Evolutionary conservation across 2,888 invertebrate species (phyloP), one percentile per base, ranked within the genome.

Genomic region (Teleiodes luculella): DNA sequence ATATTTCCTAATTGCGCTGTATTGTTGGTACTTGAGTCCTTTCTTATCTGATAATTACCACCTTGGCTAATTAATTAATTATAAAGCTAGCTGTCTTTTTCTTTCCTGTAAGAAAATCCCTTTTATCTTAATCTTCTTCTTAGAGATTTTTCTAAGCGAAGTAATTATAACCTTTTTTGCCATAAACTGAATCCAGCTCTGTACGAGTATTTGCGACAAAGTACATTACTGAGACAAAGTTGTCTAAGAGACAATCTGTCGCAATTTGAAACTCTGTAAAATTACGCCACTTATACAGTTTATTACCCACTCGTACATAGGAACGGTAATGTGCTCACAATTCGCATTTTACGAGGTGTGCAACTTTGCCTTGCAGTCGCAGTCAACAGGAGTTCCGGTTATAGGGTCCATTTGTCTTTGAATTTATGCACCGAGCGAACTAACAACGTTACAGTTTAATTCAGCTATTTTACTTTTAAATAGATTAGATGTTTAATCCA

Each of bases 271-370:
- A 70, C 66, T 55, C 28, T 24, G 46, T 62, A 53, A 56, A 67
- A 72, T 70, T 65, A 68, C 64, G 56, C 63, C 62, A 64, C 66
- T 68, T 66, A 62, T 16, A 53, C 49, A 52, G 62, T 72, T 68
- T 66, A 70, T 65, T 60, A 62, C 61, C 46, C 65, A 65, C 63
- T 67, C 70, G 56, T 60, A 60, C 60, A 57, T 61, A 36, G 36
- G 16, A 47, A 28, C 24, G 18, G 46, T 37, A 53, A 53, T 47
- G 37, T 28, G 53, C 37, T 24, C 20, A 24, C 35, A 52, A 52
- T 35, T 51, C 30, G 1, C 28, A 14, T 28, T 51, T 37, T 51
- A 51, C 31, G 47, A 47, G 16, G 43, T 43, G 43, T 28, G 33
- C 47, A 47, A 47, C 47, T 47, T 47, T 47, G 39, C 39, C 39